These are phyloP conservation scores for Phoebastria nigripes DNA, from an alignment of 2,797 vertebrate species.

Conservation along the genomic window DNA sequence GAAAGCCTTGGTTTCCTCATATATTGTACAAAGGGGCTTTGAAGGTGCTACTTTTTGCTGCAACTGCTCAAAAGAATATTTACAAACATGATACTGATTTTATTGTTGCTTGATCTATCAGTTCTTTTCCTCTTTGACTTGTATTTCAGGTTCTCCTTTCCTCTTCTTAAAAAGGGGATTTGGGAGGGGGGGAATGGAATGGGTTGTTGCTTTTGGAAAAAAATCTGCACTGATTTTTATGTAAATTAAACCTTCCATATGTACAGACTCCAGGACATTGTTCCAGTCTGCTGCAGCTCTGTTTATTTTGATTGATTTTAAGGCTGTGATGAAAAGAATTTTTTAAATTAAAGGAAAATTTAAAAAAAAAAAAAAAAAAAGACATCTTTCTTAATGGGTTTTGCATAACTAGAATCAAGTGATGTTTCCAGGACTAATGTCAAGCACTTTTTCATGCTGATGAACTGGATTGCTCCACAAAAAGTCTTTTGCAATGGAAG, in stretches of 20 bases:
- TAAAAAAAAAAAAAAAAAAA: background rate
- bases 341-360: background rate
- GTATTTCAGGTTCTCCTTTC: background rate
- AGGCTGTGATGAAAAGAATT: constrained; percentile 12
- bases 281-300: constrained; percentile 13
- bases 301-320: constrained; percentile 31
- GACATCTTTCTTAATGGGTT: background rate
- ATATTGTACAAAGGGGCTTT: background rate
- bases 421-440: background rate
- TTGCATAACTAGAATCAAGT: background rate
- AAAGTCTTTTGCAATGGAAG: background rate
- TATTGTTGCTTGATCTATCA: background rate
- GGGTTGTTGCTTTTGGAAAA: background rate
- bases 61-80: background rate
- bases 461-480: background rate
- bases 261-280: background rate
- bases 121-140: background rate
- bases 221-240: constrained; percentile 25
- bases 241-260: background rate
- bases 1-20: background rate
- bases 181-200: background rate
- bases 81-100: background rate
- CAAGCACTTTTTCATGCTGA: background rate
- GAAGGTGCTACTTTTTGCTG: background rate
- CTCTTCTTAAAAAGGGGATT: background rate